Percentiles rank a stretch among this genome's conserved stretches.
These are phyloP conservation scores for Lemur catta DNA, from an alignment of 2,797 vertebrate species.

Conservation along the genomic window DNA sequence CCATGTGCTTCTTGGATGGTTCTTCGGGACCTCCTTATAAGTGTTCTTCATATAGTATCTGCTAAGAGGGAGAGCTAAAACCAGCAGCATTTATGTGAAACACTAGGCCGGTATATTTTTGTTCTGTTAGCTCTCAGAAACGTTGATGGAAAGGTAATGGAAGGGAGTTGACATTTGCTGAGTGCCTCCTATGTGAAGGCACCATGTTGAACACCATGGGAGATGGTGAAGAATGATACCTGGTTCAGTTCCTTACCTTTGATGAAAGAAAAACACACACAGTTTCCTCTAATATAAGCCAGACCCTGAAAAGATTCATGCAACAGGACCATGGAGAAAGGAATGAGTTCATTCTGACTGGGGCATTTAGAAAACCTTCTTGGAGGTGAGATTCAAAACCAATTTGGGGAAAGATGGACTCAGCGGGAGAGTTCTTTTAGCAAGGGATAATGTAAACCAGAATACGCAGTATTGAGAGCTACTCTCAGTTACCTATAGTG, in stretches of 20 bases:
- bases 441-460: neutral
- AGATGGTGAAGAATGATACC: neutral
- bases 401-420: neutral
- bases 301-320: neutral
- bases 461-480: neutral
- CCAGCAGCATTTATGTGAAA: neutral
- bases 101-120: neutral
- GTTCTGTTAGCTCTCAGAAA: neutral
- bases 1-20: neutral
- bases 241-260: neutral
- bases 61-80: conserved; percentile 1
- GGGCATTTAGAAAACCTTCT: neutral
- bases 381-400: neutral
- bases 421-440: neutral
- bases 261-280: neutral
- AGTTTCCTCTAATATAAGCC: neutral
- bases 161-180: neutral
- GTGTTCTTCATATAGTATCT: conserved; percentile 16
- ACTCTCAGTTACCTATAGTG: neutral
- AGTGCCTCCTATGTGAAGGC: neutral
- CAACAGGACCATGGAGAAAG: neutral
- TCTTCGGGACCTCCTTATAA: conserved; percentile 20
- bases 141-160: neutral
- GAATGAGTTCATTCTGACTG: neutral
- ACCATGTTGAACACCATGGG: too few relatives aligned